phyloP scores from a whole-genome alignment of 2,888 invertebrate species.

The Parthenolecanium corni region DNA sequence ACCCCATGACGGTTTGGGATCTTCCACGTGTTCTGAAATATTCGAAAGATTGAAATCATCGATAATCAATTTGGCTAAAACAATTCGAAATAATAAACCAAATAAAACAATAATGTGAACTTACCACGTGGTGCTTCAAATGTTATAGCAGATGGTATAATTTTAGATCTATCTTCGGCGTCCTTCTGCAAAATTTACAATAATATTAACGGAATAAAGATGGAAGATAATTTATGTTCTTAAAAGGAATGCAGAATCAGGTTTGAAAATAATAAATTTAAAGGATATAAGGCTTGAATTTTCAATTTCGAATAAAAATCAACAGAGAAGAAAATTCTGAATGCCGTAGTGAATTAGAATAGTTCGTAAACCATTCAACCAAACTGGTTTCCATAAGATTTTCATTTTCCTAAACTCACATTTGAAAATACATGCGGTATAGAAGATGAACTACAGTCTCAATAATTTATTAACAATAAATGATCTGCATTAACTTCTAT shows the following conservation, averaged over 20 bases:
- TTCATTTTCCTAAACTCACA: too few relatives aligned
- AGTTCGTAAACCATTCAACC: too few relatives aligned
- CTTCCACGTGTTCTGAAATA: slow-evolving; percentile 65
- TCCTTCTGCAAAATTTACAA: slow-evolving; percentile 44
- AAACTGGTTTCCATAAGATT: too few relatives aligned
- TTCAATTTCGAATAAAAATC: background rate
- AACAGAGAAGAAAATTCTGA: background rate
- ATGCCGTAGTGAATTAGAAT: background rate
- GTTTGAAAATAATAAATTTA: background rate
- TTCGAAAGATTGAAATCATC: slow-evolving; percentile 22
- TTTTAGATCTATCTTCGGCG: slow-evolving; percentile 63
- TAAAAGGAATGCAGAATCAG: background rate
- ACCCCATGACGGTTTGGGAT: slow-evolving; percentile 75
- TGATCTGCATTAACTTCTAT: too few relatives aligned
- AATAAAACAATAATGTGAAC: background rate
- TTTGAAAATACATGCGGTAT: too few relatives aligned
- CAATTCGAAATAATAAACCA: background rate
- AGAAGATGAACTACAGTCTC: too few relatives aligned
- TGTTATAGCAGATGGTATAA: slow-evolving; percentile 76
- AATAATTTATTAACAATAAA: too few relatives aligned
- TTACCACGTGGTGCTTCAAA: slow-evolving; percentile 76
- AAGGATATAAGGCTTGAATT: background rate
- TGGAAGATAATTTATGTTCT: background rate
- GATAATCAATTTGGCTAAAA: slow-evolving; percentile 13
- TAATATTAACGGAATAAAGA: background rate